A percentile compares a stretch with the other conserved stretches of the same genome.
These are phyloP conservation scores for Lepisosteus oculatus DNA, from an alignment of 2,113 vertebrate species.

Conservation along the genomic window DNA sequence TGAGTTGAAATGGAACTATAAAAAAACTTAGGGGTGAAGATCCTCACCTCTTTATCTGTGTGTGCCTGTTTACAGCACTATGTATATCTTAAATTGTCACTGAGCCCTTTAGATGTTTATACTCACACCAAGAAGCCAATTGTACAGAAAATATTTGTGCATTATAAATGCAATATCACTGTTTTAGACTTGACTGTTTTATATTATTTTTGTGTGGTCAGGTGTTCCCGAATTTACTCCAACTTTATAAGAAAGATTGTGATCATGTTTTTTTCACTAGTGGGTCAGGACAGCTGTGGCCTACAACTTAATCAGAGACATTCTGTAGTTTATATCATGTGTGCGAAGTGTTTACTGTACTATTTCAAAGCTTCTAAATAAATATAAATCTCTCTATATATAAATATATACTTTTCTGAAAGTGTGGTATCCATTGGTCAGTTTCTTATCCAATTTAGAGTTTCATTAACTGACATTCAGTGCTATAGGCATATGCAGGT, in stretches of 20 bases:
- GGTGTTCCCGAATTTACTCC: conserved; percentile 84
- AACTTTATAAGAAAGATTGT: conserved; percentile 85
- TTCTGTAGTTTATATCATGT: conserved; percentile 97
- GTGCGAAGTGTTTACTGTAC: conserved; percentile 98
- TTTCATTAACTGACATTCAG: conserved; percentile 57
- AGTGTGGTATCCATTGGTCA: conserved; percentile 72
- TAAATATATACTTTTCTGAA: conserved; percentile 83
- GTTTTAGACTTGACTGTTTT: conserved; percentile 98
- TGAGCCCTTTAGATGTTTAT: conserved; percentile 93
- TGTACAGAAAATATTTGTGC: conserved; percentile 90
- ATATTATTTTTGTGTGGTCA: conserved; percentile 92
- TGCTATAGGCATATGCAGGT: conserved; percentile 48
- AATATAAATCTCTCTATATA: conserved; percentile 92
- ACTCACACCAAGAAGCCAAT: conserved; percentile 88
- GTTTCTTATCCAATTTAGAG: conserved; percentile 54
- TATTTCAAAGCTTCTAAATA: conserved; percentile 97
- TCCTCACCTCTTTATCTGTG: conserved; percentile 78
- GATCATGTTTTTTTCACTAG: conserved; percentile 75
- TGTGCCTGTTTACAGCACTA: conserved; percentile 99
- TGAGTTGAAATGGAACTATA: conserved; percentile 80
- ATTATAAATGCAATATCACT: conserved; percentile 97
- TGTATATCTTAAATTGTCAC: conserved; percentile 88
- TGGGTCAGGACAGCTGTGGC: conserved; percentile 73
- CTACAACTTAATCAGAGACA: conserved; percentile 81
- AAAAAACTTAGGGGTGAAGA: conserved; percentile 65